These are phyloP conservation scores for Tetranychus truncatus DNA, from an alignment of 2,888 invertebrate species.

Conservation along the genomic window DNA sequence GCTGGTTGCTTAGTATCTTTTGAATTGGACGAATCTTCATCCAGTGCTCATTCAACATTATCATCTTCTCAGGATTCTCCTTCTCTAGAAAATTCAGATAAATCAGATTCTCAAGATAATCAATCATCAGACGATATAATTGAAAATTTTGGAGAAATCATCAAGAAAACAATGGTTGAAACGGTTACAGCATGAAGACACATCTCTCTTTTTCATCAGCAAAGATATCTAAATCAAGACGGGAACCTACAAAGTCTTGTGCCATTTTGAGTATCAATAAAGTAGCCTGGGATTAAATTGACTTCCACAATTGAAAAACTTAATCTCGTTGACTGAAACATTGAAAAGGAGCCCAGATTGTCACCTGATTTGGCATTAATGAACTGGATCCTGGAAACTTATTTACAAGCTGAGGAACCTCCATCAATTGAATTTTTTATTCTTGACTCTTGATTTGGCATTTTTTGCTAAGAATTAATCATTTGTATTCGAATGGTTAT, in stretches of 20 bases:
- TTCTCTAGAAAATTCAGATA: not conserved
- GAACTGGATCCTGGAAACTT: too few relatives aligned
- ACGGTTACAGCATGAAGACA: conserved; percentile 55
- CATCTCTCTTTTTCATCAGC: not conserved
- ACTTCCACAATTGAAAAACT: too few relatives aligned
- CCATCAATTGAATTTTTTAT: not conserved
- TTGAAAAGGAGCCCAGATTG: too few relatives aligned
- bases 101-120: not conserved
- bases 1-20: conserved; percentile 14
- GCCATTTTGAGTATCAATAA: too few relatives aligned
- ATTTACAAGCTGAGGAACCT: not conserved
- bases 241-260: too few relatives aligned
- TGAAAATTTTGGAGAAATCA: conserved; percentile 74
- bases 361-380: too few relatives aligned
- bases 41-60: conserved; percentile 30
- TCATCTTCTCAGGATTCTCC: not conserved
- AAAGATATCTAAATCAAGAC: too few relatives aligned
- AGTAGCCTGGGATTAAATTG: too few relatives aligned
- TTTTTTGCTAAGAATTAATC: not conserved
- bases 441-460: not conserved
- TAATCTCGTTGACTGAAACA: too few relatives aligned
- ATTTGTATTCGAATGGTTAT: not conserved
- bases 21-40: not conserved
- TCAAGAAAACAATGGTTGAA: conserved; percentile 78
- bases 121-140: conserved; percentile 25